Percentiles rank a stretch among this genome's conserved stretches.
These are phyloP conservation scores for Columba janthina DNA, from an alignment of 2,113 vertebrate species.

Conservation along the genomic window DNA sequence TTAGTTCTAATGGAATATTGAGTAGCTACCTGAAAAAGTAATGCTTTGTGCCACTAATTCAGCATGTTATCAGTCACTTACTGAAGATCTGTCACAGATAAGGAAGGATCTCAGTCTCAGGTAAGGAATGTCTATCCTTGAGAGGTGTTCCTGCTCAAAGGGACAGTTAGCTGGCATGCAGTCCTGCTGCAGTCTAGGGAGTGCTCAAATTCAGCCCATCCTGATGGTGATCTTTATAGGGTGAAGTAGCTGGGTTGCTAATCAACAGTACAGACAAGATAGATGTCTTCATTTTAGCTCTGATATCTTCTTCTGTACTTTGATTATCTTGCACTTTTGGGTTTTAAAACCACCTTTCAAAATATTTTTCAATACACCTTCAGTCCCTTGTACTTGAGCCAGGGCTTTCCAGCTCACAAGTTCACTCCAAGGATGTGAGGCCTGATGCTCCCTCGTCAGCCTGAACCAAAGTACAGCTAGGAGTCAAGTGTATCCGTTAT, in stretches of 20 bases:
- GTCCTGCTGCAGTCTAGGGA: not conserved
- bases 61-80: not conserved
- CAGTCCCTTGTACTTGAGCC: not conserved
- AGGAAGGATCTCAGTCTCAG: not conserved
- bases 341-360: not conserved
- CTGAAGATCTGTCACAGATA: rapidly evolving
- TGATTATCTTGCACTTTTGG: not conserved
- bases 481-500: not conserved
- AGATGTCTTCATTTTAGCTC: not conserved
- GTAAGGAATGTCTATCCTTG: not conserved
- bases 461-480: not conserved
- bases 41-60: not conserved
- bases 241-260: not conserved
- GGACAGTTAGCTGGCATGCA: not conserved
- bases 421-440: not conserved
- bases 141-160: not conserved
- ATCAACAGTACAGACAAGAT: not conserved
- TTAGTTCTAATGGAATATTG: not conserved
- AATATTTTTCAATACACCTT: not conserved
- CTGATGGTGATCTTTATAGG: not conserved
- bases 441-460: not conserved
- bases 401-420: not conserved
- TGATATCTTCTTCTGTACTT: not conserved
- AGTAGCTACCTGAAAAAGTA: not conserved
- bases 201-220: not conserved